Conservation (phyloP, 2,888 invertebrate genomes). For the Lasioglossum leucozonium region DNA sequence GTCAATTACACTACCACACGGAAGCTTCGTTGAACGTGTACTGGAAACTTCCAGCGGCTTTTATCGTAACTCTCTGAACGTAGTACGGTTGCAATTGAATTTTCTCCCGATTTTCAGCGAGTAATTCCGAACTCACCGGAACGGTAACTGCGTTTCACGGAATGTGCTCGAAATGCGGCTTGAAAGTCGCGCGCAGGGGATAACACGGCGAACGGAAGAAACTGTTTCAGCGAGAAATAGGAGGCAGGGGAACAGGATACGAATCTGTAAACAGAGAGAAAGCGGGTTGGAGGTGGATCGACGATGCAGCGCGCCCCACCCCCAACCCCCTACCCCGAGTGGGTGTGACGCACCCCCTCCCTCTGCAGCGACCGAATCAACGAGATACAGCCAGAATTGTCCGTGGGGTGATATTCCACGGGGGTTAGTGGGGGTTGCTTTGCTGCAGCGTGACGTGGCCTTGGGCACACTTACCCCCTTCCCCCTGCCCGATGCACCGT, state of each 20-base stretch:
- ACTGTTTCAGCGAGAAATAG: conserved; percentile 18
- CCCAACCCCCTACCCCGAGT: conserved; percentile 38
- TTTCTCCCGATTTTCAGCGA: not conserved
- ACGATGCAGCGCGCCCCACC: conserved; percentile 54
- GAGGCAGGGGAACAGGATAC: conserved; percentile 50
- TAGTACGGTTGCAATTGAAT: not conserved
- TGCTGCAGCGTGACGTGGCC: conserved; percentile 69
- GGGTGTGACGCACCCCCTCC: conserved; percentile 65
- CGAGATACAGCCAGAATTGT: conserved; percentile 58
- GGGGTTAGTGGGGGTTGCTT: conserved; percentile 28
- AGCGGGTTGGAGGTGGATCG: conserved; percentile 57
- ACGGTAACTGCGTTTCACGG: not conserved
- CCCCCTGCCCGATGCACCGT: conserved; percentile 20
- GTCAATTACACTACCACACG: not conserved
- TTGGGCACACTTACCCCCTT: conserved; percentile 53
- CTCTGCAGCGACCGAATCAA: conserved; percentile 53
- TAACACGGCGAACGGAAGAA: conserved; percentile 23
- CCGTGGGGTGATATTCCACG: conserved; percentile 47
- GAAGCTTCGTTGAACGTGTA: not conserved
- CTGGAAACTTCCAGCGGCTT: not conserved
- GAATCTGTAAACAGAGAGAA: conserved; percentile 70
- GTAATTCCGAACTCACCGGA: not conserved
- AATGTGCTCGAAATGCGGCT: not conserved
- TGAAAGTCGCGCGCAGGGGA: not conserved
- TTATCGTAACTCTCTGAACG: not conserved